Evolutionary conservation across 2,113 vertebrate species (phyloP), one percentile per base, ranked within the genome.

Genomic region (Osmerus mordax): DNA sequence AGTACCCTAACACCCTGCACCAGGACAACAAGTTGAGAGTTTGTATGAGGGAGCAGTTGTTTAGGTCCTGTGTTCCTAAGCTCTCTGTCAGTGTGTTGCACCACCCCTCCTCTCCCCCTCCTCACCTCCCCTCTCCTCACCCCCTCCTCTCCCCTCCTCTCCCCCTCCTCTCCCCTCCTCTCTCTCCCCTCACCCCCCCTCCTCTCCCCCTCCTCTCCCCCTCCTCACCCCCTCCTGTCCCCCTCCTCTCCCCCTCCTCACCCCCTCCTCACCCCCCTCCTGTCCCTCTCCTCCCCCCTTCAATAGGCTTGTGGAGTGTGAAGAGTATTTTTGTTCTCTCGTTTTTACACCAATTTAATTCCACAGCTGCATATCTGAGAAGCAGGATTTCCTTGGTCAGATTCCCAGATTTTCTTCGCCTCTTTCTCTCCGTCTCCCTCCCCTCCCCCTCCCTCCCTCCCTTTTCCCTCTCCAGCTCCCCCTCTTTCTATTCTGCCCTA

Each of bases 331-430:
- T 88, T 91, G 87, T 89, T 90, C 82, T 84, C 52, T 32, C 86
- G 83, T 89, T 90, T 89, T 82, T 87, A 90, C 85, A 92, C 88
- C 87, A 90, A 88, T 91, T 91, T 86, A 89, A 92, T 91, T 93
- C 90, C 87, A 91, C 89, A 91, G 90, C 89, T 92, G 91, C 89
- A 90, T 91, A 90, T 93, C 90, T 90, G 85, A 91, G 87, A 83
- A 90, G 90, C 89, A 91, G 89, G 91, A 93, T 92, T 92, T 92
- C 89, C 91, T 92, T 92, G 91, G 91, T 91, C 88, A 74, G 86
- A 85, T 91, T 92, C 90, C 90, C 90, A 89, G 86, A 90, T 89
- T 87, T 73, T 85, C 23, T 84, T 85, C 85, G 12, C 8, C 25
- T 58, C 25, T 59, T 5, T 69, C 67, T 47, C 28, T 19, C 55